phyloP scores from a whole-genome alignment of 2,113 vertebrate species.

The Myotis davidii region DNA sequence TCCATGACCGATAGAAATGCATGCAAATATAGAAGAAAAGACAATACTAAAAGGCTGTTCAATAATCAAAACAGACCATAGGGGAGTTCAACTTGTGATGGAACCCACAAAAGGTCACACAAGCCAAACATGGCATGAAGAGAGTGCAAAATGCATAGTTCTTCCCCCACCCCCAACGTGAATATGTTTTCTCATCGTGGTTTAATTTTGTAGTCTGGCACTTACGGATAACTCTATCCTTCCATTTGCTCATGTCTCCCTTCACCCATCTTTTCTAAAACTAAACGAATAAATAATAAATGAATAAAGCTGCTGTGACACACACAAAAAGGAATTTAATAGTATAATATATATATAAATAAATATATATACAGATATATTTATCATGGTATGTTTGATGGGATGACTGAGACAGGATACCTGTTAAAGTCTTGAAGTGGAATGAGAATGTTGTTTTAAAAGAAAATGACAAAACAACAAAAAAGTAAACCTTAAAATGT shows the following conservation, averaged over 20 bases:
- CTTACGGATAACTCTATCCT: constrained; percentile 81
- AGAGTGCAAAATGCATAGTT: constrained; percentile 68
- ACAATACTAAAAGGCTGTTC: constrained; percentile 65
- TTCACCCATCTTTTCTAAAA: constrained; percentile 86
- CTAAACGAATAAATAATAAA: constrained; percentile 79
- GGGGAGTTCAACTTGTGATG: constrained; percentile 80
- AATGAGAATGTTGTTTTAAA: constrained; percentile 90
- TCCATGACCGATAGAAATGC: constrained; percentile 82
- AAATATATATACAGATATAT: constrained; percentile 91
- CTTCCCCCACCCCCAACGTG: constrained; percentile 71
- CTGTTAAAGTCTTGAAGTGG: constrained; percentile 87
- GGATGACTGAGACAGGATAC: constrained; percentile 90
- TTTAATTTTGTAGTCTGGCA: constrained; percentile 86
- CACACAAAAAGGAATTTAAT: constrained; percentile 87
- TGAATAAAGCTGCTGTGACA: constrained; percentile 89
- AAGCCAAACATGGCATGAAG: constrained; percentile 78
- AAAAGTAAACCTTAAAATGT: constrained; percentile 89
- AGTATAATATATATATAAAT: constrained; percentile 88
- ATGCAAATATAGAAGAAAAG: constrained; percentile 80
- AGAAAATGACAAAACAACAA: constrained; percentile 89
- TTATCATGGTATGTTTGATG: constrained; percentile 89
- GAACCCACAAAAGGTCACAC: constrained; percentile 80
- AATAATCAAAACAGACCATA: constrained; percentile 79
- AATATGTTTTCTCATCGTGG: constrained; percentile 80
- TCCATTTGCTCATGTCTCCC: constrained; percentile 83